Evolutionary conservation across 2,113 vertebrate genomes (phyloP).

Genomic region (Gavialis gangeticus): DNA sequence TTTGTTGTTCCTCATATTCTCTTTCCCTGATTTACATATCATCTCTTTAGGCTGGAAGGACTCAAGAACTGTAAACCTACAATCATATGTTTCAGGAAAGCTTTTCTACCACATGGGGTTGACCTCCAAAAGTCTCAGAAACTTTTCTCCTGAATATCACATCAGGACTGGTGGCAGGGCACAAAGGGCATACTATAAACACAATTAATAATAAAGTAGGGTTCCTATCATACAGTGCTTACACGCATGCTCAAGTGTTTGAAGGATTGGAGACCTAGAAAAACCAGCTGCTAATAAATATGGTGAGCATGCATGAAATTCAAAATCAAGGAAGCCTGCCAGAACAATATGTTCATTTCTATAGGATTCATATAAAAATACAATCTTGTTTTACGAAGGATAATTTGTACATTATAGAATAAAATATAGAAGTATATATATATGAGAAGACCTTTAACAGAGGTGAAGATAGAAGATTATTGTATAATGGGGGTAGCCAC

Average conservation of each 20-base stretch:
- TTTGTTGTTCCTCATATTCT: background rate
- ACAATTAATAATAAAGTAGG: fast-evolving
- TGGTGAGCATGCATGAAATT: background rate
- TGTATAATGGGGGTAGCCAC: background rate
- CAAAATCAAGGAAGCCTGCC: background rate
- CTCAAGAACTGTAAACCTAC: background rate
- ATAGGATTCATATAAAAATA: background rate
- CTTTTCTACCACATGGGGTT: no score
- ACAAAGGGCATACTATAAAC: background rate
- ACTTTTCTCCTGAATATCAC: no score
- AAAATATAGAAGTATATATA: background rate
- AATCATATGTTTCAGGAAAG: background rate
- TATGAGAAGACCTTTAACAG: background rate
- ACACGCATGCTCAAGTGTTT: fast-evolving
- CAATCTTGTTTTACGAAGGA: background rate
- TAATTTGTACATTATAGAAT: background rate
- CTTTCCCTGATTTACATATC: background rate
- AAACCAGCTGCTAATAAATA: background rate
- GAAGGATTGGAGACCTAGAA: background rate
- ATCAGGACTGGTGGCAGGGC: background rate
- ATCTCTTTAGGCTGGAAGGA: no score
- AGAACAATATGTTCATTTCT: background rate
- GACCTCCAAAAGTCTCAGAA: no score
- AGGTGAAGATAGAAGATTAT: background rate
- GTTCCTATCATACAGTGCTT: fast-evolving